A percentile compares a stretch with the other conserved stretches of the same genome.
phyloP scores from a whole-genome alignment of 2,797 vertebrate species.

The Saxicola maurus region DNA sequence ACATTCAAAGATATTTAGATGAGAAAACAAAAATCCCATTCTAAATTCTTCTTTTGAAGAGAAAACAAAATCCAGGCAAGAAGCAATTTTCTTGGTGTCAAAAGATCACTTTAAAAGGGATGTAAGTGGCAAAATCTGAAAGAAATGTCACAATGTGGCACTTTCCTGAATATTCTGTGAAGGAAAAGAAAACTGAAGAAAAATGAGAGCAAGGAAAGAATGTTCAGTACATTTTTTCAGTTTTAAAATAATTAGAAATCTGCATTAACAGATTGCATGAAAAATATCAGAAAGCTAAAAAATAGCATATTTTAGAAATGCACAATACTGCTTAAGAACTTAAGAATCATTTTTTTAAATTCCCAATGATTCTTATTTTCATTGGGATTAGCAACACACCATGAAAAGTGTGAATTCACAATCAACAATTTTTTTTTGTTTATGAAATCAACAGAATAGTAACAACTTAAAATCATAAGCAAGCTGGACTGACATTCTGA shows the following conservation, averaged over 20 bases:
- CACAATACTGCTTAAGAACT: background rate
- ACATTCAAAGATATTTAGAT: background rate
- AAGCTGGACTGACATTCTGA: background rate
- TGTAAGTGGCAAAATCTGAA: background rate
- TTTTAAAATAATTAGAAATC: background rate
- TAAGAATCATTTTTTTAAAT: background rate
- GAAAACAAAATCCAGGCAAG: background rate
- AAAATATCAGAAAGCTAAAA: background rate
- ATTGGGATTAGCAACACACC: background rate
- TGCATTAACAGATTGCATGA: background rate
- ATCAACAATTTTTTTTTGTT: background rate
- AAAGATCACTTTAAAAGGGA: background rate
- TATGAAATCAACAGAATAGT: background rate
- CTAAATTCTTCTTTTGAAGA: background rate
- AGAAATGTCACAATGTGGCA: background rate
- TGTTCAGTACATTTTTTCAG: background rate
- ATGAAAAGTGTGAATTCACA: background rate
- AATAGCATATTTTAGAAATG: background rate
- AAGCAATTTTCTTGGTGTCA: background rate
- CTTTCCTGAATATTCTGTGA: background rate
- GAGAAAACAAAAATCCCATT: background rate
- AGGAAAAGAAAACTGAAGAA: background rate
- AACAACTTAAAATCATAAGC: background rate
- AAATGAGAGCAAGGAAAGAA: background rate
- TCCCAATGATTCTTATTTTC: background rate